A percentile compares a stretch with the other conserved stretches of the same genome.
Evolutionary conservation across 2,113 vertebrate genomes (phyloP).

Genomic region (Bolborhynchus lineola): DNA sequence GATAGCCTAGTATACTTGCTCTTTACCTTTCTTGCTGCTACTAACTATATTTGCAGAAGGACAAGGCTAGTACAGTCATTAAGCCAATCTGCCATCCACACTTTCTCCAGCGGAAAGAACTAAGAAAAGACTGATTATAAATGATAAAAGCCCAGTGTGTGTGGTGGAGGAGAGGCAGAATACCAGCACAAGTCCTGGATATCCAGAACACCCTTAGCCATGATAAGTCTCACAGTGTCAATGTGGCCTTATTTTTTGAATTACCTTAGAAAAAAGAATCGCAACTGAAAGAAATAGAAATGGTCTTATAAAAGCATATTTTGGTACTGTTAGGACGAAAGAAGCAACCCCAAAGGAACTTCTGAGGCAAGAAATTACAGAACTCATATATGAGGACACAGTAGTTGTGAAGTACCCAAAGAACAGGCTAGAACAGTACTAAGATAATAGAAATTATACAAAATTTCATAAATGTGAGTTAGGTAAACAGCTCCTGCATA

Average conservation of each 20-base stretch:
- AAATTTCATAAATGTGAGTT: background rate
- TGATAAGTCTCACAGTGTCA: background rate
- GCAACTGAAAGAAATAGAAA: background rate
- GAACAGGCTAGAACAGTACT: background rate
- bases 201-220: background rate
- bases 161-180: background rate
- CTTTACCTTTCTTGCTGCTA: background rate
- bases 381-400: background rate
- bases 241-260: background rate
- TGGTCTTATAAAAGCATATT: background rate
- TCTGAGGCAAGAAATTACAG: background rate
- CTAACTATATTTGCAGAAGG: background rate
- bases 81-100: background rate
- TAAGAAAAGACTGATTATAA: background rate
- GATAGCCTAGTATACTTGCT: background rate
- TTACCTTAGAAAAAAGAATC: background rate
- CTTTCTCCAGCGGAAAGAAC: background rate
- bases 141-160: background rate
- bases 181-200: background rate
- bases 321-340: background rate
- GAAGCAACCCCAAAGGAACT: background rate
- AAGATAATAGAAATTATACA: background rate
- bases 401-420: background rate
- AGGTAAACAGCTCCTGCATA: background rate
- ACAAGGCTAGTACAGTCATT: rapidly evolving